Conservation (phyloP, 2,888 invertebrate species). For the Incurvaria masculella region DNA sequence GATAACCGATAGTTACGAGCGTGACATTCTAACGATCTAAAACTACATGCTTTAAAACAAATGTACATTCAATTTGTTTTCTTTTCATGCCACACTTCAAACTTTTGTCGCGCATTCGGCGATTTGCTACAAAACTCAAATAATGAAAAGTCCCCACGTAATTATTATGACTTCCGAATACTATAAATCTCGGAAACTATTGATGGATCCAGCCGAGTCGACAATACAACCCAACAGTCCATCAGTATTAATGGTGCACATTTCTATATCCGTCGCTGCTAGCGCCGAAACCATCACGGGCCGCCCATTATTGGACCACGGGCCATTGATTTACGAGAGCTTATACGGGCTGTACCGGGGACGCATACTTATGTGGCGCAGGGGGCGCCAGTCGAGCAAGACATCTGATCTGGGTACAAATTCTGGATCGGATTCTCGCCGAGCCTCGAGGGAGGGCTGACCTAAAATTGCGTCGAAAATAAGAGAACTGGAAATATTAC, state of each 20-base stretch:
- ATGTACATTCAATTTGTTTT: no score
- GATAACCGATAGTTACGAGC: no score
- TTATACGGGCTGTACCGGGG: constrained; percentile 1
- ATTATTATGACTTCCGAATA: not conserved
- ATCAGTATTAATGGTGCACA: not conserved
- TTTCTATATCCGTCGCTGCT: not conserved
- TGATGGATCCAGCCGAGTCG: not conserved
- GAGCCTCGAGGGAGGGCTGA: no score
- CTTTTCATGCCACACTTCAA: no score
- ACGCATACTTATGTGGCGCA: not conserved
- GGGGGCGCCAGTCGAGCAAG: no score
- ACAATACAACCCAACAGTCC: not conserved
- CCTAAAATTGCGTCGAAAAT: no score
- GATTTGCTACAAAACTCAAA: not conserved
- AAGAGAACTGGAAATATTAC: no score
- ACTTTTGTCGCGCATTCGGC: no score
- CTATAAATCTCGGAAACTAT: not conserved
- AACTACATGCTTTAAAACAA: no score
- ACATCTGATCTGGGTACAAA: no score
- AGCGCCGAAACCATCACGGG: constrained; percentile 5
- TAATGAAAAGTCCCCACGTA: not conserved
- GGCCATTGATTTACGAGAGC: constrained; percentile 19
- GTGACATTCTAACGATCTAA: no score
- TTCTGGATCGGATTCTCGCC: no score
- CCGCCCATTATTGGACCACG: constrained; percentile 16